Evolutionary conservation across 2,888 invertebrate genomes (phyloP), one percentile per base, ranked within the genome.

Genomic region (Drosophila affinis): DNA sequence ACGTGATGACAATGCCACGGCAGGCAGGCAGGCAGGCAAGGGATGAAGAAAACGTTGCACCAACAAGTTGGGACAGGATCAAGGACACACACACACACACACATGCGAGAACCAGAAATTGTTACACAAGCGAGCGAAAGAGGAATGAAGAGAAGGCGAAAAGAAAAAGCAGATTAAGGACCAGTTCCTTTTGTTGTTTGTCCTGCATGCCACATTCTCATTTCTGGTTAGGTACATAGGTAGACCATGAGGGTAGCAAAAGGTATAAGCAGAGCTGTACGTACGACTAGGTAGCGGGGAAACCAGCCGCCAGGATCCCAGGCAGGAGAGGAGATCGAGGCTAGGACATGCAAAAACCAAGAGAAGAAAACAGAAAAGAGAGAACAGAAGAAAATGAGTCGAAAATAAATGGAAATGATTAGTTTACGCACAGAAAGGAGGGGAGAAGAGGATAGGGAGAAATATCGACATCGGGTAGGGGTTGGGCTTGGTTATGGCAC

Each of bases 21-120:
- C 65, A 74, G 65, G 62, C 59, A 70, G 61, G 54, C 63, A 18
- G 76, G 69, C 34, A 5, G 34, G 34, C 12, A 55, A n/a, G 62
- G 74, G 68, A 51, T 60, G 59, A 68, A 88, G 70, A 56, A 77
- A 75, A 85, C 75, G 71, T 70, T 68, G 79, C 69, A 72, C 44
- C 52, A 85, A 77, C 79, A 76, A 76, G 72, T 77, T 76, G 76
- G 81, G 39, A 39, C 89, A 90, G 90, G 89, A 90, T 90, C 90
- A 90, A 90, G 90, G 56, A 18, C 76, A 77, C 73, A 61, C 67
- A 46, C 54, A 29, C 44, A 57, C 48, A 29, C 44, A 57, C 48
- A 12, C 18, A 49, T 44, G 60, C 48, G 51, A 68, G 58, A 59
- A 70, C 72, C 68, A 79, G 78, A 80, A 87, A 81, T 76, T 72